phyloP scores from a whole-genome alignment of 2,797 vertebrate genomes.

The Microcaecilia unicolor region DNA sequence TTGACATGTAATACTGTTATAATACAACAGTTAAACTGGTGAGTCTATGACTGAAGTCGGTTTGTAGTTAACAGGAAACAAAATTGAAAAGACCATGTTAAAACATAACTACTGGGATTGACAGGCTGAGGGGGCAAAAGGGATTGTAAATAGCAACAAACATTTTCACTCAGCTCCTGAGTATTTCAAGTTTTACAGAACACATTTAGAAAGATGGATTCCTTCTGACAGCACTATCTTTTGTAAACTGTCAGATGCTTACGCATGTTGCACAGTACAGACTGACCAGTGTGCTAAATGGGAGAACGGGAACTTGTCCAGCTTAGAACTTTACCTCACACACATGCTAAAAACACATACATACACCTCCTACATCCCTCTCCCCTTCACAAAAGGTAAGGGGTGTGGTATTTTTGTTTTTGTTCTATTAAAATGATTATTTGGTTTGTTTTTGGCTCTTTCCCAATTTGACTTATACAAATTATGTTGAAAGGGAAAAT shows the following conservation, averaged over 20 bases:
- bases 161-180: conserved; percentile 70
- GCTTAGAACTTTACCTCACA: conserved; percentile 48
- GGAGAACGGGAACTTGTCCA: conserved; percentile 52
- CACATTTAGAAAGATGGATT: conserved; percentile 70
- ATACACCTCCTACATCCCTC: conserved; percentile 25
- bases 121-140: conserved; percentile 43
- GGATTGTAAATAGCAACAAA: conserved; percentile 71
- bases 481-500: too few relatives aligned
- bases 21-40: conserved; percentile 72
- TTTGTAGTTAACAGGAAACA: conserved; percentile 63
- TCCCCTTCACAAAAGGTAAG: conserved; percentile 34
- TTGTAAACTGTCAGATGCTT: conserved; percentile 62
- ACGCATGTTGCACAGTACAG: conserved; percentile 65
- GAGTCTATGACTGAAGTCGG: conserved; percentile 64
- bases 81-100: conserved; percentile 62
- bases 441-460: conserved; percentile 59
- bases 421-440: too few relatives aligned
- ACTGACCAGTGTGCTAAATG: conserved; percentile 57
- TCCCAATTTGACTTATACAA: too few relatives aligned
- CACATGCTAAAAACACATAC: conserved; percentile 57
- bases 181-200: conserved; percentile 70
- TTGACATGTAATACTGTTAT: conserved; percentile 80
- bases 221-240: conserved; percentile 67
- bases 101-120: conserved; percentile 66
- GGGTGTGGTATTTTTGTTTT: too few relatives aligned